Conservation (phyloP, 2,888 invertebrate species). For the Drosophila barbarae region DNA sequence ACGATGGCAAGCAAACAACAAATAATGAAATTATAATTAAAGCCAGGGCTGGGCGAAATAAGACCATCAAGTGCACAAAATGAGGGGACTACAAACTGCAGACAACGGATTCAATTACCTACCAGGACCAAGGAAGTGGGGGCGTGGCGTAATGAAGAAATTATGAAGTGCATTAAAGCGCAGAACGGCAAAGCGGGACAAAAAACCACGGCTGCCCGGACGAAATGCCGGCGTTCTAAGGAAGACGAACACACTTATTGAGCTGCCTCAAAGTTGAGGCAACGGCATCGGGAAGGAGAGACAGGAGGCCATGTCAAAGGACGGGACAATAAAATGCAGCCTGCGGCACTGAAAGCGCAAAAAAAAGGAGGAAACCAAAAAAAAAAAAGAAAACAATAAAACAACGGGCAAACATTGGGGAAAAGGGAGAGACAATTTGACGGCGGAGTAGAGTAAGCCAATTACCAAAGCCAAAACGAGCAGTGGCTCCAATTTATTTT, state of each 20-base stretch:
- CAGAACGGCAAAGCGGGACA: slow-evolving; percentile 28
- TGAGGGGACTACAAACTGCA: slow-evolving; percentile 64
- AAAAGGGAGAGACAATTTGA: not conserved
- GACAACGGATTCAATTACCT: slow-evolving; percentile 51
- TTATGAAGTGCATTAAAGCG: slow-evolving; percentile 67
- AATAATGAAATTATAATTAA: slow-evolving; percentile 72
- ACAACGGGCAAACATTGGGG: slow-evolving; percentile 10
- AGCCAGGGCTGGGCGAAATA: slow-evolving; percentile 31
- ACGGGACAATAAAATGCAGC: slow-evolving; percentile 66
- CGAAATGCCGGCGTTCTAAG: slow-evolving; percentile 3
- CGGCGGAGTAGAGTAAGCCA: slow-evolving; percentile 25
- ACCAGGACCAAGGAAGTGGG: slow-evolving; percentile 1
- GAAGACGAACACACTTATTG: slow-evolving; percentile 39
- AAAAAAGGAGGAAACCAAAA: slow-evolving; percentile 14
- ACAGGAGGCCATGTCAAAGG: slow-evolving; percentile 28
- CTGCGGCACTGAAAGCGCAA: slow-evolving; percentile 42
- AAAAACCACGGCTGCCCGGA: slow-evolving; percentile 22
- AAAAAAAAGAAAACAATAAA: slow-evolving; percentile 4
- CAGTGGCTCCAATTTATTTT: slow-evolving; percentile 43
- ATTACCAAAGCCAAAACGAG: slow-evolving; percentile 46
- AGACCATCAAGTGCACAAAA: slow-evolving; percentile 58
- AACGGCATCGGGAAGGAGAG: not conserved
- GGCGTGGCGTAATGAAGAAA: slow-evolving; percentile 62
- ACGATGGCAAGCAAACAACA: slow-evolving; percentile 47
- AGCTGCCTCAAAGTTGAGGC: slow-evolving; percentile 33